Evolutionary conservation across 2,797 vertebrate genomes (phyloP), one percentile per base, ranked within the genome.

Genomic region (Acipenser ruthenus): DNA sequence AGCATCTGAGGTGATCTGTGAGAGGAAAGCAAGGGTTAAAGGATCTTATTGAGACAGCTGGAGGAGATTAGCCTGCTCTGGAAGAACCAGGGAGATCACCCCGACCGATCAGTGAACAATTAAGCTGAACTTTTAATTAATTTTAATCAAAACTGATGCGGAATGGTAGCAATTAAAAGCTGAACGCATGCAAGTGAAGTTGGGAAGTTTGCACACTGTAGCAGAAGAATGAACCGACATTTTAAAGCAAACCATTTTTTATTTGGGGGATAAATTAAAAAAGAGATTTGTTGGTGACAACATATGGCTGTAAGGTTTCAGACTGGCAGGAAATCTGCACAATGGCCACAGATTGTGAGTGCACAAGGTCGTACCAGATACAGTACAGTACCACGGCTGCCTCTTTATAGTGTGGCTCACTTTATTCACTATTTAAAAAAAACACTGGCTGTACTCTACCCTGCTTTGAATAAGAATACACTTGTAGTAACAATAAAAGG

Each of bases 41-140:
- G 67, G n/a, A 23, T 2, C 69, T 73, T 86, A 84, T 86, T 89
- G 86, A 69, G 78, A 86, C 84, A 88, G 84, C 86, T 88, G 84
- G 74, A 68, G 77, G 71, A 85, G 79, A 86, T 84, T 86, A 84
- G 77, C 76, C 81, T 73, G 75, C 60, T 75, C 79, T 78, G 80
- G 81, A 83, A 81, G 80, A 82, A 84, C 75, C 86, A 85, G 83
- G 82, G 84, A 70, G 79, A 72, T 79, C 73, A 37, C 49, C 69
- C 18, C 52, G 50, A 67, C 60, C 58, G 13, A 73, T 79, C 72
- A 72, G 70, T 60, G 73, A 77, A 77, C 79, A 84, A 86, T 87
- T 83, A 89, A 75, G 75, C 64, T 64, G 72, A 78, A 81, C 70
- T 71, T 69, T 69, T 79, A 81, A 76, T 73, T 76, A 79, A 77